Conservation (phyloP, 2,888 invertebrate genomes). For the Ennomos erosarius region DNA sequence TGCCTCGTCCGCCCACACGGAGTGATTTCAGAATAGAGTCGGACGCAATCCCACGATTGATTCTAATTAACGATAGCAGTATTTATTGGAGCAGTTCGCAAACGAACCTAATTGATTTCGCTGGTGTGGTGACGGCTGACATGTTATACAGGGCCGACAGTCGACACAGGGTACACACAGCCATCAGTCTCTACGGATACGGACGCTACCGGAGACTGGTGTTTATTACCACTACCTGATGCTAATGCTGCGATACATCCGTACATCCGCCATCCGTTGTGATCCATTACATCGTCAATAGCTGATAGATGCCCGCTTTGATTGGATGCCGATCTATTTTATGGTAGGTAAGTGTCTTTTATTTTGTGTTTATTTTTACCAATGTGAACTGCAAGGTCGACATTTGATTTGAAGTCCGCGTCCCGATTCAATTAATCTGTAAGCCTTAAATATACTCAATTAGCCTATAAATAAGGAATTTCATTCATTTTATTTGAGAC, state of each 20-base stretch:
- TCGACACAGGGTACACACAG: constrained; percentile 1
- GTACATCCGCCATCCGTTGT: constrained; percentile 40
- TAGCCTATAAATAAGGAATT: too few relatives aligned
- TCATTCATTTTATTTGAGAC: too few relatives aligned
- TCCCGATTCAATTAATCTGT: too few relatives aligned
- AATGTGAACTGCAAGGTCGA: not conserved
- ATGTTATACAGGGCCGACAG: constrained; percentile 47
- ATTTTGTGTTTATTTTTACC: not conserved
- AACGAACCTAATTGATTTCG: constrained; percentile 82
- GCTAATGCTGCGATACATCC: constrained; percentile 46
- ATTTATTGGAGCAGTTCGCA: constrained; percentile 81
- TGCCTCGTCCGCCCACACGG: constrained; percentile 67
- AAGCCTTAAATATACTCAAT: too few relatives aligned
- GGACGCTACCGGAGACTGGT: constrained; percentile 51
- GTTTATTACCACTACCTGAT: constrained; percentile 61
- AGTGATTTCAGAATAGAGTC: constrained; percentile 77
- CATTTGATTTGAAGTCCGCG: too few relatives aligned
- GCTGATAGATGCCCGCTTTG: constrained; percentile 10
- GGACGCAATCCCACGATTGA: constrained; percentile 80
- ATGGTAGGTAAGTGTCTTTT: constrained; percentile 4
- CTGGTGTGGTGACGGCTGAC: constrained; percentile 58
- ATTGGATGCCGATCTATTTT: constrained; percentile 15
- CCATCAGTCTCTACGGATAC: not conserved
- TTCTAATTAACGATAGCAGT: constrained; percentile 84
- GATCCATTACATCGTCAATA: constrained; percentile 25